These are phyloP conservation scores for Stegophylla sp. DNA, from an alignment of 2,888 invertebrate species.

Conservation along the genomic window DNA sequence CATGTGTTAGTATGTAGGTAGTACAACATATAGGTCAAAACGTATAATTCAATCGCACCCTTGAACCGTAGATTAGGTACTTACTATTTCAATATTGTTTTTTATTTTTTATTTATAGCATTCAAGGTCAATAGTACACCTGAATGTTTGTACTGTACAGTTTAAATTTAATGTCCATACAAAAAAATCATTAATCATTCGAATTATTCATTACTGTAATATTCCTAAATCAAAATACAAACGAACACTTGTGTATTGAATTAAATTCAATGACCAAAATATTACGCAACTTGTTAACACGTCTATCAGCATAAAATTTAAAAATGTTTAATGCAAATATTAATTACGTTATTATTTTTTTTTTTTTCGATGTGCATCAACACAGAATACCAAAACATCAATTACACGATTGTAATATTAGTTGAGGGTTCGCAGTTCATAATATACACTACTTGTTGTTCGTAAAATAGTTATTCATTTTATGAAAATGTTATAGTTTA, in stretches of 20 bases:
- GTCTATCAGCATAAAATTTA: neutral
- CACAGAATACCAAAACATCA: too few species aligned
- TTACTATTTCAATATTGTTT: too few species aligned
- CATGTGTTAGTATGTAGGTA: too few species aligned
- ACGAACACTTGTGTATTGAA: neutral
- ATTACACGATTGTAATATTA: too few species aligned
- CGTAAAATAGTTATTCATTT: too few species aligned
- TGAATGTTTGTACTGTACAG: neutral
- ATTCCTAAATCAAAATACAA: neutral
- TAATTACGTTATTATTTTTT: too few species aligned
- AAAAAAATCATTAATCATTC: constrained; percentile 25
- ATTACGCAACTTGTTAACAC: constrained; percentile 8
- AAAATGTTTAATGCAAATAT: neutral
- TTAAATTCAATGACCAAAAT: constrained; percentile 19
- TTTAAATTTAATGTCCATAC: constrained; percentile 9
- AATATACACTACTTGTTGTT: too few species aligned
- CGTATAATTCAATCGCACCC: neutral
- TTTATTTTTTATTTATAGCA: too few species aligned
- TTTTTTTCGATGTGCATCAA: too few species aligned
- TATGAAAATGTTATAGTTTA: too few species aligned
- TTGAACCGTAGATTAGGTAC: constrained; percentile 25
- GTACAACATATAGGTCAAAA: constrained; percentile 3
- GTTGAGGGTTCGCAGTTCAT: too few species aligned
- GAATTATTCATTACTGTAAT: constrained; percentile 13
- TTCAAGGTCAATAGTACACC: constrained; percentile 6